Evolutionary conservation across 2,888 invertebrate species (phyloP).

Genomic region (Conus canariensis): DNA sequence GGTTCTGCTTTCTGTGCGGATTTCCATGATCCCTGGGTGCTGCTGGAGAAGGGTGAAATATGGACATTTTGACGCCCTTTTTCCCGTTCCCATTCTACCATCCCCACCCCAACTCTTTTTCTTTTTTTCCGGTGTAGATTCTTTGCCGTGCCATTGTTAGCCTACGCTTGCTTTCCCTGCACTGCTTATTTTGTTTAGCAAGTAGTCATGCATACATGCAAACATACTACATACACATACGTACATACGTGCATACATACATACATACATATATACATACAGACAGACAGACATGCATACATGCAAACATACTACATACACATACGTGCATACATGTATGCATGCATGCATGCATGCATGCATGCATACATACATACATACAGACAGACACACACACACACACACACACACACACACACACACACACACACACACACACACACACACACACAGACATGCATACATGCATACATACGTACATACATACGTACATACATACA

Average conservation of each 20-base stretch:
- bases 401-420: neutral
- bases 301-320: neutral
- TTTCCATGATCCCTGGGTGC: no score
- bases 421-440: conserved; percentile 4
- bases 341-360: neutral
- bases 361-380: neutral
- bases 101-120: no score
- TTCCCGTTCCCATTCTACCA: no score
- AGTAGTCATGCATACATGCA: neutral
- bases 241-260: neutral
- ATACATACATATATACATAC: conserved; percentile 7
- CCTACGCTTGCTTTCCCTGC: no score
- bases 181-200: no score
- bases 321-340: neutral
- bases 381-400: neutral
- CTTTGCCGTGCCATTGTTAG: no score
- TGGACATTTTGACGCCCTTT: no score
- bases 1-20: no score
- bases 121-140: no score
- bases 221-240: neutral
- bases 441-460: neutral
- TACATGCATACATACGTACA: neutral
- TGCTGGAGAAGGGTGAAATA: no score
- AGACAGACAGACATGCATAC: neutral
- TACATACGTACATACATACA: neutral